phyloP scores from a whole-genome alignment of 2,888 invertebrate species.

The Pyrrhosoma nymphula region DNA sequence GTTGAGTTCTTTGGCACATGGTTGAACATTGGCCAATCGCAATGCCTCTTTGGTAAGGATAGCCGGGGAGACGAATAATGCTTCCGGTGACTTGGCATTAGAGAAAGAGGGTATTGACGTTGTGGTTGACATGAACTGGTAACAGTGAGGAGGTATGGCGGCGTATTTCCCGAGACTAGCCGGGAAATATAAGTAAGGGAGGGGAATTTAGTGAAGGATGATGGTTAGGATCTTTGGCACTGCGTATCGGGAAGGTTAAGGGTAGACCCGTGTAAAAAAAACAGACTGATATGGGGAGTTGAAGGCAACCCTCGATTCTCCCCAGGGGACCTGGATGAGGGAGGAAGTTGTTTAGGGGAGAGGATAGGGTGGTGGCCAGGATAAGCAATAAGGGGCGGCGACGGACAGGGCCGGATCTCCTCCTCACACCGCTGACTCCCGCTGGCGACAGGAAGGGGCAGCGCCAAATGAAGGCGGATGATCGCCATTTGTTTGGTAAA shows the following conservation, averaged over 20 bases:
- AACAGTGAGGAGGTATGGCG: neutral
- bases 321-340: constrained; percentile 1
- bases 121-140: too few species aligned
- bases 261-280: neutral
- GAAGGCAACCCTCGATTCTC: neutral
- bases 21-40: too few species aligned
- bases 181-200: neutral
- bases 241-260: neutral
- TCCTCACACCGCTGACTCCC: neutral
- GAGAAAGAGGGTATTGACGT: too few species aligned
- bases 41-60: too few species aligned
- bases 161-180: neutral
- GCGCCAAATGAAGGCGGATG: constrained; percentile 61
- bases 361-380: neutral
- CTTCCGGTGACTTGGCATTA: too few species aligned
- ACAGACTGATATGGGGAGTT: neutral
- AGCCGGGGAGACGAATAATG: too few species aligned
- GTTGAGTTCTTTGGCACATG: too few species aligned
- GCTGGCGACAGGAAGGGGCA: constrained; percentile 53
- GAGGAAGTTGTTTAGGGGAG: constrained; percentile 14
- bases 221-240: neutral
- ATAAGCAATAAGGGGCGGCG: neutral
- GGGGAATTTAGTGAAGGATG: neutral
- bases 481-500: constrained; percentile 58
- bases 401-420: neutral